Percentiles rank a stretch among this genome's conserved stretches.
Evolutionary conservation across 2,888 invertebrate species (phyloP).

Genomic region (Hydraecia micacea): DNA sequence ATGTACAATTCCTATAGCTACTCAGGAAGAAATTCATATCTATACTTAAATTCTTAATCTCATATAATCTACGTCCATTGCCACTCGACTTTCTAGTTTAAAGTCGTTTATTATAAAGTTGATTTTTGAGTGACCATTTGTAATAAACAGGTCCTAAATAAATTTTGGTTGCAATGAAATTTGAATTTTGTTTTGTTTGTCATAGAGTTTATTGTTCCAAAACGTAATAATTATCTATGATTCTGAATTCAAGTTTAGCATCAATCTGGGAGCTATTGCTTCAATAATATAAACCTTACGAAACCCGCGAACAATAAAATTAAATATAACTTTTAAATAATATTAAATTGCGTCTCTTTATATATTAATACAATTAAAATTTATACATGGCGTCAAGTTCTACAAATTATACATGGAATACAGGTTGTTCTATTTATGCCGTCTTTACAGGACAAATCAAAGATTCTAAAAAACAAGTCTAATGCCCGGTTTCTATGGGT

Average conservation of each 20-base stretch:
- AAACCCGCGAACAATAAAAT: neutral
- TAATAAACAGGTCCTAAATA: neutral
- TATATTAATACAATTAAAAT: neutral
- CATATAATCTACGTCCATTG: neutral
- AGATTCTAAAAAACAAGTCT: neutral
- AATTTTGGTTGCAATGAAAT: neutral
- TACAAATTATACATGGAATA: neutral
- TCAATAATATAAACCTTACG: neutral
- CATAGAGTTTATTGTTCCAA: neutral
- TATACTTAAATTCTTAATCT: neutral
- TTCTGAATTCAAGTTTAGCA: neutral
- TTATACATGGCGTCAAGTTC: neutral
- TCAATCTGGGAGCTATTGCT: neutral
- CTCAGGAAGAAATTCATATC: too few species aligned
- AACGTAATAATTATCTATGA: neutral
- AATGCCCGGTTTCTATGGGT: neutral
- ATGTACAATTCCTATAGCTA: too few species aligned
- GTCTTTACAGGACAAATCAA: neutral
- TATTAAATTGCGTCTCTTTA: neutral
- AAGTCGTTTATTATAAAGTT: neutral
- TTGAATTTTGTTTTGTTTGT: neutral
- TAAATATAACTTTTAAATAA: neutral
- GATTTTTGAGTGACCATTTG: neutral
- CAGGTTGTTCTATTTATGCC: neutral
- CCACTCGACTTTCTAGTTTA: neutral